Base-by-base conservation (phyloP, 2,888 invertebrate species). In the Diaprepes abbreviatus region DNA sequence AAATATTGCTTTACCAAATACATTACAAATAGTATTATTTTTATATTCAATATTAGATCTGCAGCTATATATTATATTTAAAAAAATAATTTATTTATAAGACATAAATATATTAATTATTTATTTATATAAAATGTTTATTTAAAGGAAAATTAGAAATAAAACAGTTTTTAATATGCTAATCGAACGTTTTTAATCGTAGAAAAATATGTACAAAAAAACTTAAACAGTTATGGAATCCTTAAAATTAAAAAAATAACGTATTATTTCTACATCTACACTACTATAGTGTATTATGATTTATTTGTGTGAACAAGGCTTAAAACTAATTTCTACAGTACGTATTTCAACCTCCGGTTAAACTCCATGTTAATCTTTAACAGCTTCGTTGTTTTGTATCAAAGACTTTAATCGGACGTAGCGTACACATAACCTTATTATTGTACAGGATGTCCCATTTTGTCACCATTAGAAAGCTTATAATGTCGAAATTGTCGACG, bases 191-290 rank as follows among this genome's bases (percentile, higher is more conserved):
- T 48, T 76, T 77, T 76, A 76, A 75, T 77, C 43, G 75, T 77
- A 75, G 72, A 77, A 76, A 77, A 77, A 77, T 77, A 77, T 77
- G 69, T 74, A 77, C 75, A 77, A 76, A 76, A n/a, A 74, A 65
- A 57, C 66, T 66, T 59, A 59, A 58, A 65, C 64, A 54, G 16
- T 19, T 58, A 58, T 43, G 48, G 43, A 66, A 62, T 40, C 50
- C 43, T 66, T 66, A 54, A 59, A 69, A 43, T 40, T 69, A 58
- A 62, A 60, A 55, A 35, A 38, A 40, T 28, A 45, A 33, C 48
- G 59, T 43, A 43, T 58, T 50, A 28, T 14, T 50, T 28, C 28
- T 31, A 43, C 43, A 60, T 33, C 48, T 60, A 60, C 48, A 31
- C 59, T 60, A 60, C 7, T 38, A 57, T 9, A 10, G 45, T 45